Evolutionary conservation across 2,888 invertebrate genomes (phyloP), one percentile per base, ranked within the genome.

Genomic region (Cantharis nigra): DNA sequence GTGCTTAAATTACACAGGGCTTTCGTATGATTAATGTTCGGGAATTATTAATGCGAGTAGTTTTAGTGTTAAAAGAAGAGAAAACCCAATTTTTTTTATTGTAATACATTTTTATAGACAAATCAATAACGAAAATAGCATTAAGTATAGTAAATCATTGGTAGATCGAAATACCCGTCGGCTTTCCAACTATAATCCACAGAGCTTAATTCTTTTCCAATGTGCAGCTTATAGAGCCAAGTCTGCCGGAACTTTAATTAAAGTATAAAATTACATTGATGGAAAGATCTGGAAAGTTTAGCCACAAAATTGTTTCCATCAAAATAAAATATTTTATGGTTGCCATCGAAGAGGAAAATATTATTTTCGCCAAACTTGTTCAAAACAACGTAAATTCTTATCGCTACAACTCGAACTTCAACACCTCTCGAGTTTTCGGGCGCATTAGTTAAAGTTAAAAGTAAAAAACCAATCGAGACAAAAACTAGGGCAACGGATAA

Each of bases 161-260:
- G 82, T 81, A 83, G 81, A 79, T 83, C 81, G 80, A 83, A 85
- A 83, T 85, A 85, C 84, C 84, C 84, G 84, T 84, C 84, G 83
- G 84, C 83, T 85, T 83, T 82, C 83, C 80, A 85, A 85, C 85
- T 83, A 82, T 84, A 85, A 85, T 85, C 84, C 83, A 49, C 49
- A 70, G 73, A 78, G 79, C 83, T 83, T 85, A 84, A 85, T 83
- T 84, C 84, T 83, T 83, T 82, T 82, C 83, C 83, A 84, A 85
- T 84, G 81, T 82, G 78, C 80, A 81, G 81, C 82, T 84, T 84
- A 83, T 77, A 81, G 82, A 84, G 79, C 83, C 80, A 81, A 78
- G 78, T 81, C 82, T 80, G 81, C 82, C 83, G 81, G 83, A 84
- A 85, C 83, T 84, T 85, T 84, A 84, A 85, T 85, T 85, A 84